Percentiles rank a stretch among this genome's conserved stretches.
Evolutionary conservation across 2,888 invertebrate species (phyloP).

Genomic region (Auanema freiburgensis): DNA sequence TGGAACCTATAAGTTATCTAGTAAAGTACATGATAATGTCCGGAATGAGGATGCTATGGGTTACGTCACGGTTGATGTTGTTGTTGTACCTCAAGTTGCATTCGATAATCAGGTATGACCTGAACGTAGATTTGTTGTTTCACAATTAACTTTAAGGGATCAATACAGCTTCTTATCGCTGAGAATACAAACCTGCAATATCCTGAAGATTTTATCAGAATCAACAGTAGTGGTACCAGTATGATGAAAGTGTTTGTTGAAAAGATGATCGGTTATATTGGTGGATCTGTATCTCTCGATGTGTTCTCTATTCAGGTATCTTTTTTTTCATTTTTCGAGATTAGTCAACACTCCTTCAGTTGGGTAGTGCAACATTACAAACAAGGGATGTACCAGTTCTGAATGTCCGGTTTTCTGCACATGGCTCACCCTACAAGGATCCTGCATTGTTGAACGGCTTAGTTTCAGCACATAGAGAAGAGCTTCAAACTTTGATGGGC

Average conservation of each 20-base stretch:
- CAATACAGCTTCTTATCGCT: slow-evolving; percentile 50
- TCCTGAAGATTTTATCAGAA: slow-evolving; percentile 48
- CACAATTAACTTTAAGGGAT: slow-evolving; percentile 28
- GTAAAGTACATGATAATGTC: slow-evolving; percentile 71
- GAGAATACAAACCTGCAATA: slow-evolving; percentile 40
- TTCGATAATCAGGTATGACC: slow-evolving; percentile 74
- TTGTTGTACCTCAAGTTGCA: slow-evolving; percentile 91
- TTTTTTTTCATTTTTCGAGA: not conserved
- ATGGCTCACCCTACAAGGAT: slow-evolving; percentile 70
- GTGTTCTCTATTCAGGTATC: slow-evolving; percentile 86
- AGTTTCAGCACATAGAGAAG: slow-evolving; percentile 79
- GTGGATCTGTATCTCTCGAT: slow-evolving; percentile 76
- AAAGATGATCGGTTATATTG: slow-evolving; percentile 80
- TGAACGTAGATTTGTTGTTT: not conserved
- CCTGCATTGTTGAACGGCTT: slow-evolving; percentile 91
- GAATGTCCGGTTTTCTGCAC: slow-evolving; percentile 60
- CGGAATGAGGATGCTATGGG: slow-evolving; percentile 93
- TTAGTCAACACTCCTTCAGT: slow-evolving; percentile 16
- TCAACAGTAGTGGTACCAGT: slow-evolving; percentile 41
- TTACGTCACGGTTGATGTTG: slow-evolving; percentile 91
- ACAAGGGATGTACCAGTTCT: slow-evolving; percentile 46
- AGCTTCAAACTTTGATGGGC: slow-evolving; percentile 68
- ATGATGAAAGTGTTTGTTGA: slow-evolving; percentile 41
- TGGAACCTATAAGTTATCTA: slow-evolving; percentile 74
- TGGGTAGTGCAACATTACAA: slow-evolving; percentile 51